phyloP scores from a whole-genome alignment of 2,888 invertebrate species.

The Conomelus anceps region DNA sequence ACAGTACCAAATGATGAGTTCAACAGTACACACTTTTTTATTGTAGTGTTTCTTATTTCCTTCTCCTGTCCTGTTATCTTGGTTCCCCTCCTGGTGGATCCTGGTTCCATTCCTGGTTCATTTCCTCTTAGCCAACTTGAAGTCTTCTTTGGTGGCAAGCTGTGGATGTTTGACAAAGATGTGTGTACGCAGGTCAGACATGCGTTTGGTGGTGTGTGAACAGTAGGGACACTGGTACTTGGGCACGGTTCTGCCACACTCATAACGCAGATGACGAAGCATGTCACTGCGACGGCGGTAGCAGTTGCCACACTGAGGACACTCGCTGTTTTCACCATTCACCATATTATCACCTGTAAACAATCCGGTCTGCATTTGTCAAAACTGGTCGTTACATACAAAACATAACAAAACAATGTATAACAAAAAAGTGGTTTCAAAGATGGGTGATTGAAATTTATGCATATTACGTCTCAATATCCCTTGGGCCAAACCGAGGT shows the following conservation, averaged over 20 bases:
- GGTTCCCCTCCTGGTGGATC: no score
- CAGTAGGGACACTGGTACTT: constrained; percentile 48
- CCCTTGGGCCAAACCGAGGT: no score
- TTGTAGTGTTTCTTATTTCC: no score
- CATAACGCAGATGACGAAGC: constrained; percentile 41
- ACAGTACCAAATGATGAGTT: no score
- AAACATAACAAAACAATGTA: background rate
- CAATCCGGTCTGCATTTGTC: no score
- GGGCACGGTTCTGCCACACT: constrained; percentile 41
- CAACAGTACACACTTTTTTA: no score
- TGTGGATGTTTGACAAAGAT: constrained; percentile 30
- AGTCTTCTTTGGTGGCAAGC: background rate
- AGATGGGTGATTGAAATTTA: no score
- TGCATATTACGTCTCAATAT: no score
- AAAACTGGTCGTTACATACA: no score
- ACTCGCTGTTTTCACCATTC: background rate
- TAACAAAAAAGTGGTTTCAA: no score
- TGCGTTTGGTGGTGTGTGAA: constrained; percentile 36
- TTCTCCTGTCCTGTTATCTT: no score
- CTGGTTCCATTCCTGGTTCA: background rate
- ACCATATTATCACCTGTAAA: background rate
- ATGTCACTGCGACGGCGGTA: constrained; percentile 24
- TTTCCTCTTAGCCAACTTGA: background rate
- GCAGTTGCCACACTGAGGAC: constrained; percentile 18
- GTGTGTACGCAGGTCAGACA: constrained; percentile 37